Evolutionary conservation across 2,888 invertebrate genomes (phyloP), one percentile per base, ranked within the genome.

Genomic region (Limenitis arthemis): DNA sequence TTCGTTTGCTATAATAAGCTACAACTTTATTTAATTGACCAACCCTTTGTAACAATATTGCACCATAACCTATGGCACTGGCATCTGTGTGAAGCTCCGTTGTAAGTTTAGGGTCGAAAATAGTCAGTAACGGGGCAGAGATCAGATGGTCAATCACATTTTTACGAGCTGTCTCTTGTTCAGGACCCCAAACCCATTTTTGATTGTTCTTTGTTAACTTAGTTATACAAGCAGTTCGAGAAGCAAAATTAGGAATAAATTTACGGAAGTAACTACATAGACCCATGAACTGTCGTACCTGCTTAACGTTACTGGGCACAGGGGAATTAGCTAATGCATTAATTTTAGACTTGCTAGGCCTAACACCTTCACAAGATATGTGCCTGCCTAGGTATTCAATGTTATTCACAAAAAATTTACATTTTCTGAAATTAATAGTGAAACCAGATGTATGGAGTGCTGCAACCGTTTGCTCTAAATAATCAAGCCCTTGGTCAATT

Each of bases 11-110:
- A 47, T 8, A 53, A 30, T 50, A 55, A 5, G 38, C 47, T 11
- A 47, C 36, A 7, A 52, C 43, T 11, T 8, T 31, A 1, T 62
- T 4, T 8, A 55, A 12, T 34, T 52, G 38, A 37, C 57, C 59
- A 40, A 55, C 41, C 53, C 39, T 53, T 48, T 65, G 63, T 29
- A 65, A 12, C 0, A 65, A 20, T 1, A 63, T 56, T 7, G 61
- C 60, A 7, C 57, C 59, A 33, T 58, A 62, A 0, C 60, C 63
- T 8, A 58, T 44, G 6, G 40, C 34, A 11, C 56, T 53, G 7
- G 63, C 61, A 12, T 65, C 64, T 29, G 64, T 66, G 38, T 67
- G 59, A 5, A 65, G 6, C 46, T 66, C 63, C 6, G 63, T 67
- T 0, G 53, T 48, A 6, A 59, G 33, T 1, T 44, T n/a, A 6